Evolutionary conservation across 2,888 invertebrate species (phyloP).

Genomic region (Stramonita haemastoma): DNA sequence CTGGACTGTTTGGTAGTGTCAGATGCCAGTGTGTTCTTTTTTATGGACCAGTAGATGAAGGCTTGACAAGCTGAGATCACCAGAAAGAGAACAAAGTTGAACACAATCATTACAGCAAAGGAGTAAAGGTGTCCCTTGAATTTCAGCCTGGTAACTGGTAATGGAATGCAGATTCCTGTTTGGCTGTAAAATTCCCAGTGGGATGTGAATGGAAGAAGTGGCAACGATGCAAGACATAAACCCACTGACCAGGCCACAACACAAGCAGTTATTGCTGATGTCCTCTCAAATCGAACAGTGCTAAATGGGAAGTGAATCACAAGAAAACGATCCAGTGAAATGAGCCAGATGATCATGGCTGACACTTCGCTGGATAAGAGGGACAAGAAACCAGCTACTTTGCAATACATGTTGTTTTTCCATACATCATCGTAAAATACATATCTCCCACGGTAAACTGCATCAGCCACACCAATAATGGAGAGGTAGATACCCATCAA

Average conservation of each 20-base stretch:
- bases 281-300: conserved; percentile 54
- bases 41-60: conserved; percentile 69
- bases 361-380: conserved; percentile 81
- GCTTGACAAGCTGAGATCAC: conserved; percentile 70
- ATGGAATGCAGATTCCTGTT: conserved; percentile 72
- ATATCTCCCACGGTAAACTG: conserved; percentile 35
- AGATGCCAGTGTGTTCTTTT: conserved; percentile 12
- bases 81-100: conserved; percentile 71
- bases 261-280: conserved; percentile 57
- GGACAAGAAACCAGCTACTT: conserved; percentile 57
- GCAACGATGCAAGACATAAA: conserved; percentile 57
- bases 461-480: conserved; percentile 44
- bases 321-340: conserved; percentile 83
- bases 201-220: conserved; percentile 60
- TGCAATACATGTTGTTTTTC: conserved; percentile 48
- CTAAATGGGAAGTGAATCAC: conserved; percentile 82
- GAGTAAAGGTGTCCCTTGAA: conserved; percentile 75
- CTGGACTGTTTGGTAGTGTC: not conserved
- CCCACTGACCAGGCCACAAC: conserved; percentile 59
- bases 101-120: conserved; percentile 70
- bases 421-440: conserved; percentile 33
- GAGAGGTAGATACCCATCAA: conserved; percentile 46
- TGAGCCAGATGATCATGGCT: conserved; percentile 81
- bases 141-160: conserved; percentile 67
- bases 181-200: conserved; percentile 65